These are phyloP conservation scores for Caranx melampygus DNA, from an alignment of 2,113 vertebrate genomes.

Conservation along the genomic window DNA sequence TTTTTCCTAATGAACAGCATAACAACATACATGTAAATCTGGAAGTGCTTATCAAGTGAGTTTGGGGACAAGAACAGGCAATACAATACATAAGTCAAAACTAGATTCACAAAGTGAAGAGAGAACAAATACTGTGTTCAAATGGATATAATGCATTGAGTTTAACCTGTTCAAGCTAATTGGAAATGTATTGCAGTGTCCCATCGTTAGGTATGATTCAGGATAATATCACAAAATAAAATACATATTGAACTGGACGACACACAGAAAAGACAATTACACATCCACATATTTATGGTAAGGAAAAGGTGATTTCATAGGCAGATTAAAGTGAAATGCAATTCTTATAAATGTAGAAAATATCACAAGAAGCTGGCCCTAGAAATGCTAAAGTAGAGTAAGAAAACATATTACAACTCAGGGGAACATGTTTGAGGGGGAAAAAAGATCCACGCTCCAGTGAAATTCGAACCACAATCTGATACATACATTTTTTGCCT, in stretches of 20 bases:
- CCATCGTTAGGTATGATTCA: slow-evolving; percentile 40
- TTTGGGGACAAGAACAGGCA: slow-evolving; percentile 38
- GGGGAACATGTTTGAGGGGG: slow-evolving; percentile 1
- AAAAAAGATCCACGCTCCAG: slow-evolving; percentile 16
- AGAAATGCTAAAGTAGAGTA: slow-evolving; percentile 45
- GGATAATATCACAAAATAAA: slow-evolving; percentile 61
- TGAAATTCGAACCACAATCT: slow-evolving; percentile 58
- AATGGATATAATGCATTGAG: slow-evolving; percentile 30
- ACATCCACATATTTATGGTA: slow-evolving; percentile 60
- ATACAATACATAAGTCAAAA: slow-evolving; percentile 53
- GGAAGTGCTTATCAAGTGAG: slow-evolving; percentile 52
- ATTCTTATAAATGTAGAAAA: slow-evolving; percentile 55
- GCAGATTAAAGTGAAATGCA: slow-evolving; percentile 45
- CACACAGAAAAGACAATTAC: slow-evolving; percentile 64
- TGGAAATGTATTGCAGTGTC: slow-evolving; percentile 40
- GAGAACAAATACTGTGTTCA: slow-evolving; percentile 50
- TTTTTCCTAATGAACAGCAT: slow-evolving; percentile 41
- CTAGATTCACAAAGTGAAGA: slow-evolving; percentile 56
- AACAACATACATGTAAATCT: slow-evolving; percentile 57
- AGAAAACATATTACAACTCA: slow-evolving; percentile 34
- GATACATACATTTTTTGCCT: slow-evolving; percentile 50
- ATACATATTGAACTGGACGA: slow-evolving; percentile 58
- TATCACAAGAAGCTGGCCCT: slow-evolving; percentile 26
- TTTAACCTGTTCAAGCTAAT: slow-evolving; percentile 25
- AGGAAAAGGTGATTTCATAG: slow-evolving; percentile 30